Conservation (phyloP, 2,888 invertebrate genomes). For the Autographa pulchrina region DNA sequence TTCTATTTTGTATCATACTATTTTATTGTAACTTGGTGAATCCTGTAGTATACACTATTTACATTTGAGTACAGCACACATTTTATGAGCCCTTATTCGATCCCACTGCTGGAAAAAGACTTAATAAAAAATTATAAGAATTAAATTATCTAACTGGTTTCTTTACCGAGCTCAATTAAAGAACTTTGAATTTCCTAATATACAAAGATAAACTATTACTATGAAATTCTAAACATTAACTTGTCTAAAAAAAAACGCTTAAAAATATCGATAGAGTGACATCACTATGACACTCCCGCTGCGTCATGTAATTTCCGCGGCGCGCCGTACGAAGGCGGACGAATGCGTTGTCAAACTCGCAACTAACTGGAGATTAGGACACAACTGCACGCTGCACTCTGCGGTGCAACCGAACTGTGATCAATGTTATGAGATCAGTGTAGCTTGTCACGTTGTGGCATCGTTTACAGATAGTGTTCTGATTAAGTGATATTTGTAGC, state of each 20-base stretch:
- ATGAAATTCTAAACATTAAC: not conserved
- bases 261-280: constrained; percentile 33
- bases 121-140: no score
- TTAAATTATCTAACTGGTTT: no score
- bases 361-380: constrained; percentile 55
- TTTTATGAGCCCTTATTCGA: no score
- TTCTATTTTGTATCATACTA: no score
- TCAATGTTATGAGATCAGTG: constrained; percentile 36
- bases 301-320: constrained; percentile 80
- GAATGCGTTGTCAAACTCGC: constrained; percentile 72
- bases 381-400: constrained; percentile 11
- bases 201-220: not conserved
- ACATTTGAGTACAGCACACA: no score
- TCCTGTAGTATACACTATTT: no score
- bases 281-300: constrained; percentile 49
- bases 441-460: constrained; percentile 4
- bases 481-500: not conserved
- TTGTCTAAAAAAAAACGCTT: not conserved
- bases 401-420: constrained; percentile 46
- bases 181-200: no score
- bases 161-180: no score
- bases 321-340: constrained; percentile 64
- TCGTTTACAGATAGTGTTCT: not conserved
- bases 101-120: no score
- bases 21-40: no score